Evolutionary conservation across 1,140 invertebrate species (phyloP).

Genomic region (Hyles vespertilio): DNA sequence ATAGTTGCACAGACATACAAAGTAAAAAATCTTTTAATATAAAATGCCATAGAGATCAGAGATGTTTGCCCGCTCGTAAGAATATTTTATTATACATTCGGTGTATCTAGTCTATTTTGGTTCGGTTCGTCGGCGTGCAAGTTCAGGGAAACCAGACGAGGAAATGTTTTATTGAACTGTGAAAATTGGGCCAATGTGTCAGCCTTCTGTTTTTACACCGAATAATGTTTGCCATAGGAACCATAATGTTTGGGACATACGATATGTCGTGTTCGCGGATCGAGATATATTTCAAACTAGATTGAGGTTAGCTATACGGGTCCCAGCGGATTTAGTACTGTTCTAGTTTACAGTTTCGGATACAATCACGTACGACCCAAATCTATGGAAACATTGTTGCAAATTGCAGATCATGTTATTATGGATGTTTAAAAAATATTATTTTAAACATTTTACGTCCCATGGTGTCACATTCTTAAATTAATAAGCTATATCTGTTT

Average conservation of each 20-base stretch:
- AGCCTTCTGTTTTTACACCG: slow-evolving; percentile 16
- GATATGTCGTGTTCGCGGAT: slow-evolving; percentile 10
- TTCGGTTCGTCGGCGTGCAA: slow-evolving; percentile 43
- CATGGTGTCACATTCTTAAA: no score
- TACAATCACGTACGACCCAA: slow-evolving; percentile 41
- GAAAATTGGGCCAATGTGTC: slow-evolving; percentile 51
- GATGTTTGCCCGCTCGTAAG: no score
- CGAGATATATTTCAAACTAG: slow-evolving; percentile 16
- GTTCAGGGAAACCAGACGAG: slow-evolving; percentile 58
- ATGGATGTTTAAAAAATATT: slow-evolving; percentile 13
- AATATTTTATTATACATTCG: slow-evolving; percentile 3
- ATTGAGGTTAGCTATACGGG: slow-evolving; percentile 29
- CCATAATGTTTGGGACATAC: slow-evolving; percentile 9
- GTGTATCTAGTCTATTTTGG: slow-evolving; percentile 16
- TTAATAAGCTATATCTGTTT: no score
- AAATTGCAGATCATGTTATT: slow-evolving; percentile 17
- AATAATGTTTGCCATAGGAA: slow-evolving; percentile 15
- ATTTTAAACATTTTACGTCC: not conserved
- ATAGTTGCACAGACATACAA: no score
- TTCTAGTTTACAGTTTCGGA: slow-evolving; percentile 30
- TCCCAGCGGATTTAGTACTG: slow-evolving; percentile 30
- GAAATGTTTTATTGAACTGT: slow-evolving; percentile 52
- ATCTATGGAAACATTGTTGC: slow-evolving; percentile 31
- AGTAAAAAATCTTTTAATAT: no score
- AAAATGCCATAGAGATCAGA: no score